Evolutionary conservation across 2,888 invertebrate genomes (phyloP), one percentile per base, ranked within the genome.

Genomic region (Netelia inedita): DNA sequence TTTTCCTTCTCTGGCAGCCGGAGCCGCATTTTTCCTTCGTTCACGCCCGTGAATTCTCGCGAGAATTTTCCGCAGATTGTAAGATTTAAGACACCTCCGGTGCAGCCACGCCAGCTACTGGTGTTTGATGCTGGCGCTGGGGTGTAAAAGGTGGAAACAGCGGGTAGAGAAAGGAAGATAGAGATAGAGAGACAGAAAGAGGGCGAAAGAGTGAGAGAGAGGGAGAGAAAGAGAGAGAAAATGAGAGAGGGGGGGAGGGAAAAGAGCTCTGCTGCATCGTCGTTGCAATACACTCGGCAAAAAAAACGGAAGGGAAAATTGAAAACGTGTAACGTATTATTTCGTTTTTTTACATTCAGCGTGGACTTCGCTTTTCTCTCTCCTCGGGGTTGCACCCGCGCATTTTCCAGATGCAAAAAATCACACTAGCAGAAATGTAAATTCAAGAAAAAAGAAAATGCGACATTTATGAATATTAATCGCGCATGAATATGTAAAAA

Each of bases 21-120:
- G 53, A 14, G 71, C 59, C 11, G 50, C 79, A 53, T 80, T 81
- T 69, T 46, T 63, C 50, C 63, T 81, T 72, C 73, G 57, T 82
- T 57, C 19, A 10, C 76, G 61, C 59, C 79, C 65, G 74, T 57
- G 65, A 73, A 79, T 80, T 46, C 86, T 82, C 75, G 19, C 79
- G 81, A 74, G 87, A 85, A 86, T 86, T 23, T 87, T 82, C 16
- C 71, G 69, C 78, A 86, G 84, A 86, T 85, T 86, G 82, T 80
- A 82, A 82, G 85, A 84, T 84, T 84, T 86, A 84, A 84, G 82
- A 82, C 82, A 87, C 82, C 82, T 72, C 59, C 35, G 79, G 61
- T 35, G 80, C 79, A 84, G 75, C 65, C 61, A 35, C 61, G 35
- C 23, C 9, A n/a, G 82, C 50, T 59, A 23, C 35, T 2, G 41